Evolutionary conservation across 37 sponge, comb jelly and placozoan genomes (phyloP).

Genomic region (Halichondria panicea): DNA sequence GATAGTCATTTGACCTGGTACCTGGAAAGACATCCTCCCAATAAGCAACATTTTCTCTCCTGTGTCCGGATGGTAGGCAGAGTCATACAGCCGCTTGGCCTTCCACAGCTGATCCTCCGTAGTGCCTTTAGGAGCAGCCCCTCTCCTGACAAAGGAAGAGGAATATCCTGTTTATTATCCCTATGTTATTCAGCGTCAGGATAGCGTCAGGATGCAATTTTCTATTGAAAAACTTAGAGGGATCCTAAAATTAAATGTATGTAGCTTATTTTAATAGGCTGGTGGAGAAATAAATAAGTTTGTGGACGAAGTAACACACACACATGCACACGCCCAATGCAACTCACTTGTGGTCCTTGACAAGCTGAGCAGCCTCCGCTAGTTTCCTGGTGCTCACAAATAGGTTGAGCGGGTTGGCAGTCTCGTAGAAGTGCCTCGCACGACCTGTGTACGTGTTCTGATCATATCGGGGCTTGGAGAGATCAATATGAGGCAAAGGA

Average conservation of each 20-base stretch:
- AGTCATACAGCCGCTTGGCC: conserved; percentile 88
- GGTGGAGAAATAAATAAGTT: too few species aligned
- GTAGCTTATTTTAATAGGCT: too few species aligned
- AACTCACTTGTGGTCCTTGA: conserved; percentile 66
- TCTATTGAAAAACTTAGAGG: neutral
- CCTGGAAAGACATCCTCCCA: conserved; percentile 93
- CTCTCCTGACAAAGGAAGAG: neutral
- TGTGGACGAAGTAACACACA: neutral
- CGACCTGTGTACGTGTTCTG: conserved; percentile 85
- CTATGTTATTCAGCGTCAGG: neutral
- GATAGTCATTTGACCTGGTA: conserved; percentile 88
- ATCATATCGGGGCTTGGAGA: conserved; percentile 77
- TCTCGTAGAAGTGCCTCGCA: conserved; percentile 84
- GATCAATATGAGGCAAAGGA: conserved; percentile 67
- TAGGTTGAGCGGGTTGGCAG: conserved; percentile 82
- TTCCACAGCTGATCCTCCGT: conserved; percentile 83
- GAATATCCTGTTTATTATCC: neutral
- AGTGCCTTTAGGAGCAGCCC: conserved; percentile 41
- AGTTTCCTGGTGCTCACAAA: conserved; percentile 59
- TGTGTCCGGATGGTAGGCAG: conserved; percentile 95
- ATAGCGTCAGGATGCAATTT: neutral
- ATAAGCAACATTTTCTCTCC: conserved; percentile 90
- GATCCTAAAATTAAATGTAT: too few species aligned
- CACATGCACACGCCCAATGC: neutral
- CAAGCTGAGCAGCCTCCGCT: conserved; percentile 68